Conservation (phyloP, 2,888 invertebrate species). For the Sinodicranocentrus sp. region DNA sequence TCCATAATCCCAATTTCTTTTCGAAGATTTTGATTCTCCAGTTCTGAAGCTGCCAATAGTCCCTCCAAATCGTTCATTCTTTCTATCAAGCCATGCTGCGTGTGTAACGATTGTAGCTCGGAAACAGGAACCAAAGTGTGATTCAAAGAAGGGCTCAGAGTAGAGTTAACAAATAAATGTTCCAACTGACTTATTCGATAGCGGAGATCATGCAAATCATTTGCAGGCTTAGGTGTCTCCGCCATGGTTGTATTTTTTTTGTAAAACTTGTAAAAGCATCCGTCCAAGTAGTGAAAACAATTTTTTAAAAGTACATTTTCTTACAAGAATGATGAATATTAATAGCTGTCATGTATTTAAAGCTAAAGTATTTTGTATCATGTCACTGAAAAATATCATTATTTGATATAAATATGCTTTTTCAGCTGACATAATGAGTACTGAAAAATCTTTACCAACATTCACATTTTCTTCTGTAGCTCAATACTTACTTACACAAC, state of each 20-base stretch:
- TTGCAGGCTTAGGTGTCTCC: constrained; percentile 56
- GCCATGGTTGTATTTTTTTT: constrained; percentile 20
- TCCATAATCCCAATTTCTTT: constrained; percentile 64
- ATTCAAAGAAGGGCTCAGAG: constrained; percentile 13
- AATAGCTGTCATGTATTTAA: too few relatives aligned
- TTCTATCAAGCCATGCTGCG: constrained; percentile 65
- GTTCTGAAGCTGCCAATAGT: constrained; percentile 72
- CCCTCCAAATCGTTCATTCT: constrained; percentile 73
- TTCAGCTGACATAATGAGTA: background rate
- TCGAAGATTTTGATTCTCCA: constrained; percentile 70
- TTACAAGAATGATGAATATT: too few relatives aligned
- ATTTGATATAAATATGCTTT: background rate
- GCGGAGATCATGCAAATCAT: constrained; percentile 68
- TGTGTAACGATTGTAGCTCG: constrained; percentile 25
- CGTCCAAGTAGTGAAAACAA: too few relatives aligned
- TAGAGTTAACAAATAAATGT: constrained; percentile 63
- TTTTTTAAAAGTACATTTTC: too few relatives aligned
- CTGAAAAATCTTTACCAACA: too few relatives aligned
- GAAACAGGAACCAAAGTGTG: constrained; percentile 39
- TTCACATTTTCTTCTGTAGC: too few relatives aligned
- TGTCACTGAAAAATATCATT: background rate
- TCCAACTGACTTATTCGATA: constrained; percentile 74
- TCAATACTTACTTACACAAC: too few relatives aligned
- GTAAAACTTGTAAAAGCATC: too few relatives aligned
- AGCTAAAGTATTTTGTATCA: too few relatives aligned